Evolutionary conservation across 2,888 invertebrate species (phyloP), one percentile per base, ranked within the genome.

Genomic region (Amiota communis): DNA sequence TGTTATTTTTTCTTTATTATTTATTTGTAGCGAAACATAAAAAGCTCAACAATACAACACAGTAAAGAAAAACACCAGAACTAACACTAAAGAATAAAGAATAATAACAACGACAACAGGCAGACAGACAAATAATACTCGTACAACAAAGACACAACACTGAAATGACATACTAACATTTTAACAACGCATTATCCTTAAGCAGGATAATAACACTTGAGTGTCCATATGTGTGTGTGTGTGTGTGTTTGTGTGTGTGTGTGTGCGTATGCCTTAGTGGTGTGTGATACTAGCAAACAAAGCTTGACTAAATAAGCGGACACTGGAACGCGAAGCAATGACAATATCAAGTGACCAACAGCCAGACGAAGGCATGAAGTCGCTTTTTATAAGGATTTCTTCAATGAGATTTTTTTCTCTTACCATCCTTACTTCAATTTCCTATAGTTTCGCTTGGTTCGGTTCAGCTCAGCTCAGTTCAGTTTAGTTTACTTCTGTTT

Each of bases 161-260:
- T n/a, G n/a, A 81, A 83, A 84, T 81, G 83, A 82, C 84, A 83
- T 82, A 80, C 83, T 84, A 84, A 82, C 84, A 81, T 84, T 83
- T 83, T 83, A 83, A 83, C 83, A 83, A 83, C 81, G 84, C 84
- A 83, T 83, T 83, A 84, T 83, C 75, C 81, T 83, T 83, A 83
- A 83, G 83, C 83, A 82, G 83, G 84, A 83, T 83, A 83, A 83
- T 83, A 83, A 83, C 83, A 84, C 83, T 83, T 82, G 76, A 77
- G n/a, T 72, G 68, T 70, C 63, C 73, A 36, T 70, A 56, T 23
- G 11, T 67, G 23, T 68, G 51, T 72, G 70, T 71, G 72, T 23
- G 23, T 23, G 23, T 23, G 23, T 23, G 23, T 36, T 2, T 6
- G 59, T 12, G 13, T 9, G 47, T 49, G 10, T 57, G 56, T 46